Percentiles rank a stretch among this genome's conserved stretches.
These are phyloP conservation scores for Callocephalon fimbriatum DNA, from an alignment of 2,113 vertebrate species.

Conservation along the genomic window DNA sequence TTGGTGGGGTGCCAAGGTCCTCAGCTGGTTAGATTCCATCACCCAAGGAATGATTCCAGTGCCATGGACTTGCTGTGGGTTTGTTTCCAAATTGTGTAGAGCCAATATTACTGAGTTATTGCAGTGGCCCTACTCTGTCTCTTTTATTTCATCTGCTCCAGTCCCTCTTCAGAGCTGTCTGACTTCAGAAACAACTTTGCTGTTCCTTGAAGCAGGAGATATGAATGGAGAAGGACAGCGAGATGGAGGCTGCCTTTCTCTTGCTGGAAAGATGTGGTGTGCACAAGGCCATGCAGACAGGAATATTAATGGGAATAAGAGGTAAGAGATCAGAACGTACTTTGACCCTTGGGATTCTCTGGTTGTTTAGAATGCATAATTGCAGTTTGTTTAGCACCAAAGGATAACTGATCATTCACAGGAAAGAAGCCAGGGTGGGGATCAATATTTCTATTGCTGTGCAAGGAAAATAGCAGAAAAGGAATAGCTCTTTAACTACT, in stretches of 20 bases:
- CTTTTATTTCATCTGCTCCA: not conserved
- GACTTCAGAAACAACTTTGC: not conserved
- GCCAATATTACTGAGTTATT: not conserved
- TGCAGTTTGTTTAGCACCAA: not conserved
- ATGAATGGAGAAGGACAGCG: not conserved
- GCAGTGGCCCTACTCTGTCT: not conserved
- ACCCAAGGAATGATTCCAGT: not conserved
- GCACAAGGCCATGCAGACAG: not conserved
- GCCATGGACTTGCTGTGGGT: not conserved
- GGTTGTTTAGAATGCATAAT: not conserved
- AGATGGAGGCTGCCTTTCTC: not conserved
- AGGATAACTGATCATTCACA: not conserved
- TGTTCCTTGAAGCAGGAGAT: not conserved
- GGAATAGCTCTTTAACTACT: not conserved
- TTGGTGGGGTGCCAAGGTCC: not conserved
- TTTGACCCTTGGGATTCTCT: not conserved
- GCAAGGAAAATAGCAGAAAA: not conserved
- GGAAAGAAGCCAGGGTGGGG: not conserved
- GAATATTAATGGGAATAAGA: not conserved
- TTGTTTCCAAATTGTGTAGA: not conserved
- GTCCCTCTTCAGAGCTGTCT: not conserved
- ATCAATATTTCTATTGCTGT: not conserved
- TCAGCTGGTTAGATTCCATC: not conserved
- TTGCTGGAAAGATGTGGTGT: fast-evolving
- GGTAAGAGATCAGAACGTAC: not conserved